Percentiles rank a stretch among this genome's conserved stretches.
Evolutionary conservation across 2,113 vertebrate genomes (phyloP).

Genomic region (Planiliza haematocheilus): DNA sequence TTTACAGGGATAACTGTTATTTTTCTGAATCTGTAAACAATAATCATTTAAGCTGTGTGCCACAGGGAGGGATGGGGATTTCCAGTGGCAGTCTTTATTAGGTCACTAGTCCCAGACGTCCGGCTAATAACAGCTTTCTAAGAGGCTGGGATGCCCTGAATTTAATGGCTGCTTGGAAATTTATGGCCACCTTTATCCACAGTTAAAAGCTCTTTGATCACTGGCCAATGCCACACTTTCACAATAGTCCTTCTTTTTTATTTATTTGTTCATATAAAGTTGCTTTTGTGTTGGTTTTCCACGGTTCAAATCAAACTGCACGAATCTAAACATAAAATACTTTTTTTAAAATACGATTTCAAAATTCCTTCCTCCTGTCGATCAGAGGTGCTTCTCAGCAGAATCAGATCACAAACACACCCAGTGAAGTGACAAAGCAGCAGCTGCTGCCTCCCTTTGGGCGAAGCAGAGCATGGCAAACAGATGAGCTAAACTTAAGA

Average conservation of each 20-base stretch:
- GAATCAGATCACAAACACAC: background rate
- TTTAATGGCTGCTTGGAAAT: slow-evolving; percentile 40
- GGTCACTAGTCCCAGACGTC: slow-evolving; percentile 3
- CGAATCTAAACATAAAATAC: background rate
- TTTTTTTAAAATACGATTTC: too few species aligned
- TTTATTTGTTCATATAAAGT: background rate
- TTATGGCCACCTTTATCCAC: slow-evolving; percentile 29
- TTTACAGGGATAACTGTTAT: too few species aligned
- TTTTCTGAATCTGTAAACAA: too few species aligned
- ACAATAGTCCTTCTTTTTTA: background rate
- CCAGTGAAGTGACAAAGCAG: background rate
- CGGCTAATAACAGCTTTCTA: slow-evolving; percentile 28
- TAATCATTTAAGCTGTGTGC: background rate
- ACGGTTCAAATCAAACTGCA: background rate
- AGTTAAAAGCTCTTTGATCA: slow-evolving; percentile 36
- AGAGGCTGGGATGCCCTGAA: background rate
- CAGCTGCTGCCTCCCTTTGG: slow-evolving; percentile 64
- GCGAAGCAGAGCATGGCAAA: slow-evolving; percentile 24
- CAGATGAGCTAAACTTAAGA: background rate
- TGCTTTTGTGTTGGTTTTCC: background rate
- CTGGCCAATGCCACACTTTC: slow-evolving; percentile 11
- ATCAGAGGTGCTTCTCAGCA: too few species aligned
- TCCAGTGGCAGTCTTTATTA: slow-evolving; percentile 13
- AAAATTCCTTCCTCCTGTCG: too few species aligned
- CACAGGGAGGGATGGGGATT: background rate